phyloP scores from a whole-genome alignment of 1,140 invertebrate genomes.

The Danaus plexippus region DNA sequence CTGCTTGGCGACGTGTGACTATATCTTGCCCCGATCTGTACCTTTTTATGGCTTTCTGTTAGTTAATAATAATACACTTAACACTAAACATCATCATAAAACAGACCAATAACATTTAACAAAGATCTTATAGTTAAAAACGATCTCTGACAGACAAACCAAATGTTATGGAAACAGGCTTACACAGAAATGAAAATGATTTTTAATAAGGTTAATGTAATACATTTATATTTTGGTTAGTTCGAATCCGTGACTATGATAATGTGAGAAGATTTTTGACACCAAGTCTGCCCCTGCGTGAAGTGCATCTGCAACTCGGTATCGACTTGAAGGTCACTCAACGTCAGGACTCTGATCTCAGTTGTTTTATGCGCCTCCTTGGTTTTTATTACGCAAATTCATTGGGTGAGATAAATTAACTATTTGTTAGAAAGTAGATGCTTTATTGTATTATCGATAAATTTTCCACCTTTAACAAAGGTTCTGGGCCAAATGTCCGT shows the following conservation, averaged over 20 bases:
- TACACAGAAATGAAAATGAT: too few species aligned
- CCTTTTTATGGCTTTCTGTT: slow-evolving; percentile 49
- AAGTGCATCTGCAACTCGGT: slow-evolving; percentile 35
- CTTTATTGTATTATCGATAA: background rate
- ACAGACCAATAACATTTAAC: background rate
- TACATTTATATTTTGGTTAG: slow-evolving; percentile 5
- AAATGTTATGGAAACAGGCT: too few species aligned
- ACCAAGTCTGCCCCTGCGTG: slow-evolving; percentile 39
- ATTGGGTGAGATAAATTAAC: slow-evolving; percentile 27
- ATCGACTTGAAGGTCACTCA: slow-evolving; percentile 30
- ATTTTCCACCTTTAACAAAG: too few species aligned
- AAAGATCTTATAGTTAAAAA: background rate
- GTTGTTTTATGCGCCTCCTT: slow-evolving; percentile 42
- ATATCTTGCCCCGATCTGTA: slow-evolving; percentile 49
- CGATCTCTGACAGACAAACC: too few species aligned
- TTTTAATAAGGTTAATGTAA: too few species aligned
- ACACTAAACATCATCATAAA: slow-evolving; percentile 4
- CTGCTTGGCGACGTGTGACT: slow-evolving; percentile 41
- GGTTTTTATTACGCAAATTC: slow-evolving; percentile 33
- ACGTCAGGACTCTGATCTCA: slow-evolving; percentile 44
- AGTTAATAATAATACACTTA: slow-evolving; percentile 8
- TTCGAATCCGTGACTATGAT: slow-evolving; percentile 37
- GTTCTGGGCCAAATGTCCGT: too few species aligned
- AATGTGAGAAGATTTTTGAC: slow-evolving; percentile 37
- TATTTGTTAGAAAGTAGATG: background rate